Evolutionary conservation across 53 echinoderm and acorn worm species (phyloP), one percentile per base, ranked within the genome.

Genomic region (Arbacia lixula): DNA sequence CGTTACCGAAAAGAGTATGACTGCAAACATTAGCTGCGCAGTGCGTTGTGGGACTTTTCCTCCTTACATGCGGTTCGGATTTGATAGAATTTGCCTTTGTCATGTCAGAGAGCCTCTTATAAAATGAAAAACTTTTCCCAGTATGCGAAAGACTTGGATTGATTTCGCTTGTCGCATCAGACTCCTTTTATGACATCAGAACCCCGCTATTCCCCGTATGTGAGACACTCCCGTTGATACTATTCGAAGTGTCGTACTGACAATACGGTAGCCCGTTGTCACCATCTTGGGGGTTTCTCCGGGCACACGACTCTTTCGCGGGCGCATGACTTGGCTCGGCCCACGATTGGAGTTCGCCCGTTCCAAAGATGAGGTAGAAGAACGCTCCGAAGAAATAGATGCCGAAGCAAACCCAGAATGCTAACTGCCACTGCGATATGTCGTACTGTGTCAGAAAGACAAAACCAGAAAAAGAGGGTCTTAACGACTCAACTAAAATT

Each of bases 301-400:
- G 5, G 6, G 17, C 30, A 34, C 54, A 53, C 29, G 38, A 5
- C 40, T 37, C 12, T 1, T 12, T 26, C 46, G 11, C 11, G 50
- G 27, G 39, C 6, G 38, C 43, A 0, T n/a, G n/a, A n/a, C n/a
- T n/a, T n/a, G 39, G 72, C 42, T 90, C 50, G 28, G 90, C 89
- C 93, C 93, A 93, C 2, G 68, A 35, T 39, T 93, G 93, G 27
- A 87, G 89, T 16, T 68, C 88, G 0, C 93, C 93, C 1, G 87
- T 40, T 5, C 87, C 87, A 33, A 90, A 67, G 10, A 93, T 38
- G 6, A 90, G 36, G 38, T 85, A 93, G 1, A 67, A 61, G 55
- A 93, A 17, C 3, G 85, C 52, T 1, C 90, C 90, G 1, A 90
- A 50, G 17, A 81, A 60, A 72, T 90, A 90, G 17, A 93, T 30